Evolutionary conservation across 2,797 vertebrate genomes (phyloP).

Genomic region (Amazona ochrocephala): DNA sequence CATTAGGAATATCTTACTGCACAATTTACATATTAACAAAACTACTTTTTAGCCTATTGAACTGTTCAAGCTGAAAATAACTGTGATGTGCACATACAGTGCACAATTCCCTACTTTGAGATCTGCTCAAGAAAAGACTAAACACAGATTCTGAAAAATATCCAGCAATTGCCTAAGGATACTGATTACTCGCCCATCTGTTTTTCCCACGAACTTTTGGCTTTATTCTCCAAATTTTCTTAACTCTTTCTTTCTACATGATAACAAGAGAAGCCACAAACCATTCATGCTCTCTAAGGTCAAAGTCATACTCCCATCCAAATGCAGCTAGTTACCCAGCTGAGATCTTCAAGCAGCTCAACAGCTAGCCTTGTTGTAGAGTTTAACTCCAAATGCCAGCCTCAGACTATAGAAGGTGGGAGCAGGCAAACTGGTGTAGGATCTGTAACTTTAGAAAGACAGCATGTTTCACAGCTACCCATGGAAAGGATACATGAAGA

Average conservation of each 20-base stretch:
- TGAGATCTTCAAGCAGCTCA: neutral
- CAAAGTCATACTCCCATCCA: neutral
- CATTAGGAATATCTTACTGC: neutral
- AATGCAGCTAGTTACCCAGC: neutral
- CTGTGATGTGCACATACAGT: neutral
- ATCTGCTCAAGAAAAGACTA: neutral
- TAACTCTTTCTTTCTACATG: neutral
- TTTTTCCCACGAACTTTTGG: rapidly evolving
- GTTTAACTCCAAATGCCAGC: neutral
- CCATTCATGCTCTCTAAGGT: neutral
- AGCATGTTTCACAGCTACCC: neutral
- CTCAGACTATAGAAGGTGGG: neutral
- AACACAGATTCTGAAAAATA: neutral
- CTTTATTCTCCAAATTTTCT: neutral
- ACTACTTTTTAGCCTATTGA: neutral
- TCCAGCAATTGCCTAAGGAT: neutral
- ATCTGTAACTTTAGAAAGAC: neutral
- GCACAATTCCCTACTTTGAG: neutral
- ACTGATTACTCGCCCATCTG: neutral
- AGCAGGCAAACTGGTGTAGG: neutral
- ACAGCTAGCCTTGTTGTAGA: neutral
- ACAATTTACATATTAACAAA: neutral
- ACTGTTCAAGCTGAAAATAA: neutral
- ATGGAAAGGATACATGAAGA: rapidly evolving
- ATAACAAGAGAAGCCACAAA: neutral